A percentile compares a stretch with the other conserved stretches of the same genome.
These are phyloP conservation scores for Parauchenoglanis punctatus DNA, from an alignment of 2,797 vertebrate genomes.

Conservation along the genomic window DNA sequence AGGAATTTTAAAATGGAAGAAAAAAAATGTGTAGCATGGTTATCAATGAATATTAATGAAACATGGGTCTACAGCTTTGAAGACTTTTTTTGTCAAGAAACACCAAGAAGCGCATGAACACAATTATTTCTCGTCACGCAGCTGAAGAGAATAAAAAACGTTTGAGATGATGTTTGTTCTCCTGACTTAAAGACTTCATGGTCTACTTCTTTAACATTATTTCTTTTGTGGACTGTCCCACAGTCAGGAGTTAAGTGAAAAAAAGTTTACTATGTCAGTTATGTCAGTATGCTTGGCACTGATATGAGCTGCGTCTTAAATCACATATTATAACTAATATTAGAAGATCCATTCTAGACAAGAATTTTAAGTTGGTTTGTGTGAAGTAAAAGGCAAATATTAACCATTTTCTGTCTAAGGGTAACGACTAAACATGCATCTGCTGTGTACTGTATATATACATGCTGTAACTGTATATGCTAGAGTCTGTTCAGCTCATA, in stretches of 20 bases:
- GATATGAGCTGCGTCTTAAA: not conserved
- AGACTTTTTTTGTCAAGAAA: no score
- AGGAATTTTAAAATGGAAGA: not conserved
- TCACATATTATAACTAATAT: not conserved
- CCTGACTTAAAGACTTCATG: not conserved
- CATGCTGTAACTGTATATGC: not conserved
- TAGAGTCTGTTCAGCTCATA: not conserved
- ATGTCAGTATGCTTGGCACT: not conserved
- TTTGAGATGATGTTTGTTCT: not conserved
- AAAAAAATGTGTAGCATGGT: not conserved
- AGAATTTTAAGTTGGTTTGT: not conserved
- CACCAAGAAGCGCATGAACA: not conserved
- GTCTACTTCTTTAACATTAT: not conserved
- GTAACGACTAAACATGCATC: not conserved
- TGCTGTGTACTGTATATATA: not conserved
- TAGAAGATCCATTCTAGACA: not conserved
- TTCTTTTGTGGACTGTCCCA: not conserved
- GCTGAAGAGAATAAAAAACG: not conserved
- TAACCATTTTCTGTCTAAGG: not conserved
- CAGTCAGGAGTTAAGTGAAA: not conserved
- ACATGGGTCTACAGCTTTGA: not conserved
- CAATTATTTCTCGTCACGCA: not conserved
- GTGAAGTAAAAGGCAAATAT: not conserved
- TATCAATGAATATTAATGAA: conserved; percentile 11
- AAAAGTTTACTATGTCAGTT: not conserved